These are phyloP conservation scores for Aythya baeri DNA, from an alignment of 2,113 vertebrate species.

Conservation along the genomic window DNA sequence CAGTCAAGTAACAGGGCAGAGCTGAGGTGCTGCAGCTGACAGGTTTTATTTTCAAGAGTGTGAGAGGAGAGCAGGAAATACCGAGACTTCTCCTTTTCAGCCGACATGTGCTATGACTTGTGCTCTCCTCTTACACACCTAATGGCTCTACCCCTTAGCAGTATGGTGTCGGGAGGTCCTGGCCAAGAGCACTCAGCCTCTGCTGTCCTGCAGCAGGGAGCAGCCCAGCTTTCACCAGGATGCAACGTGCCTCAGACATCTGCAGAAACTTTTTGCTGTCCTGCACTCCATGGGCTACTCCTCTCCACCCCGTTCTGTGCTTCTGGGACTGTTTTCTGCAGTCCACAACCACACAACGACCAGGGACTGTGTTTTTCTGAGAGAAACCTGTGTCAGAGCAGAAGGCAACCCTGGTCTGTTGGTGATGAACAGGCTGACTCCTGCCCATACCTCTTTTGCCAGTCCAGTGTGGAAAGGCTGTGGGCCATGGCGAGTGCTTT, in stretches of 20 bases:
- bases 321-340: rapidly evolving
- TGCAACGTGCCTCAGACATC: not conserved
- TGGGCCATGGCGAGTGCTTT: not conserved
- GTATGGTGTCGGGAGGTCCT: rapidly evolving
- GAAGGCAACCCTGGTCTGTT: not conserved
- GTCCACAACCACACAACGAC: rapidly evolving
- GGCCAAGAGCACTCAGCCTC: rapidly evolving
- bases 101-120: not conserved
- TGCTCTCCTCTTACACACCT: not conserved
- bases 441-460: not conserved
- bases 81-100: constrained; percentile 25
- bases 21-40: not conserved
- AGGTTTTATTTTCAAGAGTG: not conserved
- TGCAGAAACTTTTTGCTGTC: rapidly evolving
- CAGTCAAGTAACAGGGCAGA: not conserved
- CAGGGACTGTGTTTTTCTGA: not conserved
- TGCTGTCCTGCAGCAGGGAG: not conserved
- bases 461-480: not conserved
- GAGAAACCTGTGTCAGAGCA: not conserved
- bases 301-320: too few species aligned
- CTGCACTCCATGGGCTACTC: rapidly evolving
- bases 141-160: too few species aligned
- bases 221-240: rapidly evolving
- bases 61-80: constrained; percentile 18
- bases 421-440: not conserved